These are phyloP conservation scores for Sphinx pinastri DNA, from an alignment of 2,888 invertebrate species.

Conservation along the genomic window DNA sequence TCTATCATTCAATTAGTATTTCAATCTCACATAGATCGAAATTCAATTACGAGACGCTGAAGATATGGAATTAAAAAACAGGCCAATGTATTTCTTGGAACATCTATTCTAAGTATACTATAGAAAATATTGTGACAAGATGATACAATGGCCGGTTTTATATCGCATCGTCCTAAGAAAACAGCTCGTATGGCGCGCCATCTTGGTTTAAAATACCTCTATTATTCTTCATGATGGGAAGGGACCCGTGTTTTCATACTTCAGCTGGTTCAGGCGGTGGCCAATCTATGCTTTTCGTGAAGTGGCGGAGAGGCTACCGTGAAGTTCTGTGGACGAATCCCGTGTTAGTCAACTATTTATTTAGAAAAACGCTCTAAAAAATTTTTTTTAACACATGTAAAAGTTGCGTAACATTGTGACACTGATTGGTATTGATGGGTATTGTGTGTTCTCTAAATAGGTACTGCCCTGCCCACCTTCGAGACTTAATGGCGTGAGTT, in stretches of 20 bases:
- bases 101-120: slow-evolving; percentile 25
- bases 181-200: slow-evolving; percentile 31
- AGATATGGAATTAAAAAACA: not conserved
- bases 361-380: too few species aligned
- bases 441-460: too few species aligned
- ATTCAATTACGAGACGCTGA: not conserved
- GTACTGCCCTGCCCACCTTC: too few species aligned
- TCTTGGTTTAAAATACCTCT: slow-evolving; percentile 34
- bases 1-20: too few species aligned
- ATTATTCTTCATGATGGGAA: slow-evolving; percentile 42
- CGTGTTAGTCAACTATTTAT: too few species aligned
- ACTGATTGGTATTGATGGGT: too few species aligned
- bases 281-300: too few species aligned
- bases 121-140: slow-evolving; percentile 34
- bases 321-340: too few species aligned
- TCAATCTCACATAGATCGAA: not conserved
- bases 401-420: too few species aligned
- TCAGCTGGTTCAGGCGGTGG: slow-evolving; percentile 29
- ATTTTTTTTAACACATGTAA: too few species aligned
- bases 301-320: too few species aligned
- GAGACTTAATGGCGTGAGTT: too few species aligned
- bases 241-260: slow-evolving; percentile 34
- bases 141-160: slow-evolving; percentile 26
- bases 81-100: slow-evolving; percentile 10
- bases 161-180: slow-evolving; percentile 42